Conservation (phyloP, 64 coral and sea anemone genomes). For the Dendrophyllia cribrosa region DNA sequence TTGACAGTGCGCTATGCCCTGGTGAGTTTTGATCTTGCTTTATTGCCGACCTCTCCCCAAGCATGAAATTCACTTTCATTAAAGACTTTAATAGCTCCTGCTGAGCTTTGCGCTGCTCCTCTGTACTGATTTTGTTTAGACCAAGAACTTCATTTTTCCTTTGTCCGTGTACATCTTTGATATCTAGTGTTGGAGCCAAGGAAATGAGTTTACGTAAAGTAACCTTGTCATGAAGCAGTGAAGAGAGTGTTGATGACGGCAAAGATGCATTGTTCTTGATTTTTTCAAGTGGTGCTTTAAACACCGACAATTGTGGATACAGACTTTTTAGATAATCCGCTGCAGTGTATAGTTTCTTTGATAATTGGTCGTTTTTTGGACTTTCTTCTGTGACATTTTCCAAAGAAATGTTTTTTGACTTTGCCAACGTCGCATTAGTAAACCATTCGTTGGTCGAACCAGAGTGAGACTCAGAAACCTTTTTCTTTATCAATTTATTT, state of each 20-base stretch:
- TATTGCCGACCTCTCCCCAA: conserved; percentile 15
- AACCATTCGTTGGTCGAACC: neutral
- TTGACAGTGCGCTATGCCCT: neutral
- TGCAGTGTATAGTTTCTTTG: conserved; percentile 14
- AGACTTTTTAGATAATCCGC: conserved; percentile 39
- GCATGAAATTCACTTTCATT: neutral
- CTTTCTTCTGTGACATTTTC: neutral
- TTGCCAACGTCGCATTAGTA: neutral
- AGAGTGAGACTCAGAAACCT: too few species aligned
- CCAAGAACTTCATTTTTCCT: neutral
- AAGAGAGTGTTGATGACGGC: neutral
- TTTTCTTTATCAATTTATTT: neutral
- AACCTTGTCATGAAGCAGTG: neutral
- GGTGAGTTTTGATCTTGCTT: neutral
- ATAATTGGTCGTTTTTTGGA: neutral
- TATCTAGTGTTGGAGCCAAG: neutral
- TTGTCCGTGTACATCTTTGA: neutral
- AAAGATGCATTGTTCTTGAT: neutral
- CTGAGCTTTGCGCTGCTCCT: neutral
- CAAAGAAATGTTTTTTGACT: neutral
- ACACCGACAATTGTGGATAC: conserved; percentile 26
- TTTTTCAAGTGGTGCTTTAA: conserved; percentile 33
- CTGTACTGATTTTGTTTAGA: neutral
- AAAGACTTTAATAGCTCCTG: conserved; percentile 6
- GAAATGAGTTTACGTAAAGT: neutral